phyloP scores from a whole-genome alignment of 2,888 invertebrate species.

The Plebejus melissa region DNA sequence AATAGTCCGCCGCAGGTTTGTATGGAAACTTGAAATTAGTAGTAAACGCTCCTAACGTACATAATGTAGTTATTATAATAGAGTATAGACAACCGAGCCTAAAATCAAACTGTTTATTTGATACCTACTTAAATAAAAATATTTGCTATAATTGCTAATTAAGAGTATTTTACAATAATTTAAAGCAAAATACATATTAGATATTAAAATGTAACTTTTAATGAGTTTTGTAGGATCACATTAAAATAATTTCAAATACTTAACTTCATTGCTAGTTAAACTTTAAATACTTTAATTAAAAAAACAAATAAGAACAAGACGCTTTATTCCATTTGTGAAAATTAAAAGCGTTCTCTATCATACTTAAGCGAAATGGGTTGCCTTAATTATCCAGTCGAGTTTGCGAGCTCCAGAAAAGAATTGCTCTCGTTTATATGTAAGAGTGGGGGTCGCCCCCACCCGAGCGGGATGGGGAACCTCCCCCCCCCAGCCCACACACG shows the following conservation, averaged over 20 bases:
- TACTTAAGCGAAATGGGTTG: slow-evolving; percentile 46
- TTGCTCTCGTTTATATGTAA: slow-evolving; percentile 61
- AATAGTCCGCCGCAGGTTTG: no score
- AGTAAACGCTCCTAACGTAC: neutral
- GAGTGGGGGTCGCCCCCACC: slow-evolving; percentile 42
- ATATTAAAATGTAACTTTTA: neutral
- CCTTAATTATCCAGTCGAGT: slow-evolving; percentile 76
- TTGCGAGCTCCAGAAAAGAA: slow-evolving; percentile 74
- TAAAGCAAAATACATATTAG: no score
- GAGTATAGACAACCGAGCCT: no score
- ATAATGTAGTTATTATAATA: neutral
- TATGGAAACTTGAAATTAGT: no score
- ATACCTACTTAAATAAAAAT: no score
- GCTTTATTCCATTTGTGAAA: slow-evolving; percentile 19
- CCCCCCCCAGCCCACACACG: slow-evolving; percentile 24
- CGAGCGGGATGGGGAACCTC: slow-evolving; percentile 30
- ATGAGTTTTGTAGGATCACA: neutral
- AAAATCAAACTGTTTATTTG: no score
- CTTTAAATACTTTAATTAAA: neutral
- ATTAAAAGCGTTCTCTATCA: slow-evolving; percentile 25
- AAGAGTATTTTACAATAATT: no score
- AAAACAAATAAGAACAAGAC: neutral
- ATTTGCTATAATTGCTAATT: no score
- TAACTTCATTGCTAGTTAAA: neutral
- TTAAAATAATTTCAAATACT: neutral